phyloP scores from a whole-genome alignment of 2,797 vertebrate species.

The Furcifer pardalis region DNA sequence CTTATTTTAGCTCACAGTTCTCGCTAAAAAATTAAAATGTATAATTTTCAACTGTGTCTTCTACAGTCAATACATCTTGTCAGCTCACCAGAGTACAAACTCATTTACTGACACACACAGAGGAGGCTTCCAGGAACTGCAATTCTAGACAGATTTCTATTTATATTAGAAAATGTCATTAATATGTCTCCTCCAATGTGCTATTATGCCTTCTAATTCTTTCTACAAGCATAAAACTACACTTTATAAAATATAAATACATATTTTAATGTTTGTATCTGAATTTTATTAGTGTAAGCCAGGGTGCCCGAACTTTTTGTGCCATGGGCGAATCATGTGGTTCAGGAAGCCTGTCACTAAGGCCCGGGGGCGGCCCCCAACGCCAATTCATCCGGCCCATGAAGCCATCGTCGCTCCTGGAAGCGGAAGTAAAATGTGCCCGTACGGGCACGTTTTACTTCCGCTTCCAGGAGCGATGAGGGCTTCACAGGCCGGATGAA shows the following conservation, averaged over 20 bases:
- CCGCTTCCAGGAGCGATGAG: too few species aligned
- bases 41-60: neutral
- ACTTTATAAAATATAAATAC: too few species aligned
- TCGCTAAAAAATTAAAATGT: neutral
- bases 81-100: neutral
- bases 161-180: constrained; percentile 10
- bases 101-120: neutral
- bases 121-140: neutral
- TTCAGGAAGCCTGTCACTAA: too few species aligned
- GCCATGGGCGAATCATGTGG: too few species aligned
- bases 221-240: neutral
- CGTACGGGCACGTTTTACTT: too few species aligned
- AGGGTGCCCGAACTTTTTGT: too few species aligned
- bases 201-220: neutral
- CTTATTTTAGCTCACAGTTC: too few species aligned
- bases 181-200: neutral
- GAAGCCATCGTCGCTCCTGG: too few species aligned
- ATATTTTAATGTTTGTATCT: neutral
- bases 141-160: constrained; percentile 1
- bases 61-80: neutral
- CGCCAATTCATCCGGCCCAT: too few species aligned
- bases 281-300: neutral
- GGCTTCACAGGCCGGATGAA: too few species aligned
- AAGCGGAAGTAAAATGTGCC: too few species aligned
- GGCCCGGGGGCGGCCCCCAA: too few species aligned